Conservation (phyloP, 2,113 vertebrate genomes). For the Chionomys nivalis region DNA sequence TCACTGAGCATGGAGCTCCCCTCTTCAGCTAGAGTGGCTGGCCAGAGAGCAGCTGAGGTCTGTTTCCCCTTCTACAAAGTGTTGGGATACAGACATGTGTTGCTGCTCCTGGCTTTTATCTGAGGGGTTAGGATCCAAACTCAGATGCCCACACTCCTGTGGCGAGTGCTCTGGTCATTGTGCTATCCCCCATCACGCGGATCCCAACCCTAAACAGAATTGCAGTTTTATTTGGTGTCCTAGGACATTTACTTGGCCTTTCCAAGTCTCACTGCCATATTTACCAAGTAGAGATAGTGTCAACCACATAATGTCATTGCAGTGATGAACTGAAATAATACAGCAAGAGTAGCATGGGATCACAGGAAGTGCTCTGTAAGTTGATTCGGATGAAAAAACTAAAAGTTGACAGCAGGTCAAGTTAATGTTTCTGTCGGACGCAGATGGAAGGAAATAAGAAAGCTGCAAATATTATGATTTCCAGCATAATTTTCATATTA, state of each 20-base stretch:
- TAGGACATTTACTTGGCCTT: slow-evolving; percentile 35
- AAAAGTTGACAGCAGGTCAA: not conserved
- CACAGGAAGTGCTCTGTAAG: not conserved
- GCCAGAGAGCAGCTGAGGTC: not conserved
- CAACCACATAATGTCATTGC: not conserved
- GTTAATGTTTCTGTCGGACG: not conserved
- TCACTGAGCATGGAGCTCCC: not conserved
- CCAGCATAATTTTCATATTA: not conserved
- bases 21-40: not conserved
- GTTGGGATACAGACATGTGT: not conserved
- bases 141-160: not conserved
- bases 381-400: slow-evolving; percentile 18
- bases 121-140: not conserved
- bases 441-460: slow-evolving; percentile 14
- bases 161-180: not conserved
- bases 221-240: not conserved
- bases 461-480: not conserved
- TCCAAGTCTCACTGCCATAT: not conserved
- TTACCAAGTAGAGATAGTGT: not conserved
- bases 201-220: not conserved
- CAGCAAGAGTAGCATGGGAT: not conserved
- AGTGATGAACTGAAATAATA: not conserved
- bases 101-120: not conserved
- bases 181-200: not conserved
- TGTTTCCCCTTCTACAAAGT: not conserved